Evolutionary conservation across 2,888 invertebrate species (phyloP).

Genomic region (Hyalella azteca): DNA sequence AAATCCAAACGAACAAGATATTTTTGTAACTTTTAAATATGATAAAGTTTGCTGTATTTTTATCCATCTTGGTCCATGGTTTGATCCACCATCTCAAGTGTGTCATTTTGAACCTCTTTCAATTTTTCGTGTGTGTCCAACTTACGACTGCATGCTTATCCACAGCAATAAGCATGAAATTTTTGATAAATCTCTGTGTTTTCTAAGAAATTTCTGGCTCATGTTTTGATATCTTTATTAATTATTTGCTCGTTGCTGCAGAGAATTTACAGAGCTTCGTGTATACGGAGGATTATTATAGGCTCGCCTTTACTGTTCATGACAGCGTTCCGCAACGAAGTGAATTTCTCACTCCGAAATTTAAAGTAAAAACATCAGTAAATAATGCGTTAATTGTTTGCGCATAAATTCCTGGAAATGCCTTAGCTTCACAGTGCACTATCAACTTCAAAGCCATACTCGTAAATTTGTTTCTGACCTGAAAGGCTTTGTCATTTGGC

Average conservation of each 20-base stretch:
- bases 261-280: no score
- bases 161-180: background rate
- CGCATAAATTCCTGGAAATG: no score
- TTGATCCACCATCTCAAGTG: background rate
- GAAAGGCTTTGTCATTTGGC: no score
- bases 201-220: conserved; percentile 9
- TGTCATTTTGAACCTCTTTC: background rate
- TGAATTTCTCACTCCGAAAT: no score
- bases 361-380: no score
- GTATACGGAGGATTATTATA: no score
- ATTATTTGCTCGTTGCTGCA: conserved; percentile 11
- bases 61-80: background rate
- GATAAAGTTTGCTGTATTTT: conserved; percentile 10
- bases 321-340: no score
- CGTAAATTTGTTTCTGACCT: no score
- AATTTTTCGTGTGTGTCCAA: background rate
- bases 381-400: no score
- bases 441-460: no score
- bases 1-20: background rate
- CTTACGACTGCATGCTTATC: conserved; percentile 23
- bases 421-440: no score
- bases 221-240: conserved; percentile 12
- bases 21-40: background rate
- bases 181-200: background rate
- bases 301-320: no score